Base-by-base conservation (phyloP, 2,888 invertebrate species). In the Myathropa florea region DNA sequence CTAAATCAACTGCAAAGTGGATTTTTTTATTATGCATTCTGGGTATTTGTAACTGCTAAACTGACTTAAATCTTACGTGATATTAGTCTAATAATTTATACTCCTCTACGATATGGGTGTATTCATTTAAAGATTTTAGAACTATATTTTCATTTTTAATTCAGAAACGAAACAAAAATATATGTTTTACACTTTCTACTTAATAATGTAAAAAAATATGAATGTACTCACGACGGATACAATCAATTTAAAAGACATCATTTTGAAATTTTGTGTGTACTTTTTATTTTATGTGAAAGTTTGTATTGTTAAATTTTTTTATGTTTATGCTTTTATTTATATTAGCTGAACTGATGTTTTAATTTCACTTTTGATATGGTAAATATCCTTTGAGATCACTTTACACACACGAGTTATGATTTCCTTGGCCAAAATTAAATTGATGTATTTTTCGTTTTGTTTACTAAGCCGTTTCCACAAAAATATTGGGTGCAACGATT, bases 191-290 rank as follows among this genome's bases (percentile, higher is more conserved):
- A 46, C 46, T 18, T 33, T 18, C 7, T 2, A 18, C 4, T 46
- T 18, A 18, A 18, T n/a, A 46, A 46, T 46, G 18, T 46, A 18
- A 46, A 46, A 7, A 46, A 46, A 46, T 18, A 71, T 75, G 14
- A 3, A 65, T 75, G 26, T 86, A 87, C 86, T 87, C 83, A 87
- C 86, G 61, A 75, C 53, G 23, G 59, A 83, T 28, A 39, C 83
- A 64, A 86, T 73, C 46, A 83, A 61, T 46, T 87, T 83, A 10
- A 67, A 65, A 39, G 83, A 83, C 79, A 83, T 83, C 83, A 75
- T 87, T 30, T 12, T 67, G 24, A 4, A 18, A n/a, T 53, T 18
- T 9, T 3, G 2, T 18, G 53, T 18, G 2, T 18, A 53, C 4
- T 1, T 53, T 53, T 12, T n/a, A 2, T 4, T 53, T 9, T 14